Conservation (phyloP, 2,888 invertebrate genomes). For the Ophioninae sp. region DNA sequence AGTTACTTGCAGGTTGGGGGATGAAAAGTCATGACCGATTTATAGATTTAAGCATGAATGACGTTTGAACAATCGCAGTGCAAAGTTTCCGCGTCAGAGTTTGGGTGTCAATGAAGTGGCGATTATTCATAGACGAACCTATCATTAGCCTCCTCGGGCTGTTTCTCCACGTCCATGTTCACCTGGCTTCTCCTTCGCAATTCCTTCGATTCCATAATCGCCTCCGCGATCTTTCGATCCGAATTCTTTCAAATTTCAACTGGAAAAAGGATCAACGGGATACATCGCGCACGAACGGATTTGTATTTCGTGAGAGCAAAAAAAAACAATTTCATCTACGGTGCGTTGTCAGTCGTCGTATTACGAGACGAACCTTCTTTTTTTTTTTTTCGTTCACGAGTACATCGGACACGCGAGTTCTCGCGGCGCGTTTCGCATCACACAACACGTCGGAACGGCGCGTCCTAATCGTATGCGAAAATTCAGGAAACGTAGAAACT, state of each 20-base stretch:
- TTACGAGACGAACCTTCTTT: conserved; percentile 49
- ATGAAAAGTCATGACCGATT: background rate
- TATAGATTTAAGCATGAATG: background rate
- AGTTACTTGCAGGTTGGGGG: background rate
- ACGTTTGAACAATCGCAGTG: background rate
- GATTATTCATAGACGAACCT: conserved; percentile 36
- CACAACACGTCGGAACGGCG: background rate
- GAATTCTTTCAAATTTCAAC: background rate
- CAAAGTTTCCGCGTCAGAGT: background rate
- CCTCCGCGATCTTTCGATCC: conserved; percentile 35
- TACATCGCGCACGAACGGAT: conserved; percentile 18
- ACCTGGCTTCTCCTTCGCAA: conserved; percentile 45
- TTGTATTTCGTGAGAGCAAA: background rate
- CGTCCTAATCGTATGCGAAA: conserved; percentile 5
- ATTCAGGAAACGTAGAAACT: background rate
- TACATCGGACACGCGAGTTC: conserved; percentile 46
- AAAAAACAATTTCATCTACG: conserved; percentile 2
- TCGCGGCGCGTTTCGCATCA: conserved; percentile 37
- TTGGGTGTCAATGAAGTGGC: background rate
- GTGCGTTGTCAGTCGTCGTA: conserved; percentile 21
- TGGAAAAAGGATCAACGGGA: conserved; percentile 24
- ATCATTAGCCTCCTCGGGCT: conserved; percentile 53
- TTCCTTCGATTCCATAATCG: conserved; percentile 57
- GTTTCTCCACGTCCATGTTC: conserved; percentile 51
- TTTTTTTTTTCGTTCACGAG: conserved; percentile 28